Evolutionary conservation across 2,888 invertebrate genomes (phyloP), one percentile per base, ranked within the genome.

Genomic region (Xanthorhoe designata): DNA sequence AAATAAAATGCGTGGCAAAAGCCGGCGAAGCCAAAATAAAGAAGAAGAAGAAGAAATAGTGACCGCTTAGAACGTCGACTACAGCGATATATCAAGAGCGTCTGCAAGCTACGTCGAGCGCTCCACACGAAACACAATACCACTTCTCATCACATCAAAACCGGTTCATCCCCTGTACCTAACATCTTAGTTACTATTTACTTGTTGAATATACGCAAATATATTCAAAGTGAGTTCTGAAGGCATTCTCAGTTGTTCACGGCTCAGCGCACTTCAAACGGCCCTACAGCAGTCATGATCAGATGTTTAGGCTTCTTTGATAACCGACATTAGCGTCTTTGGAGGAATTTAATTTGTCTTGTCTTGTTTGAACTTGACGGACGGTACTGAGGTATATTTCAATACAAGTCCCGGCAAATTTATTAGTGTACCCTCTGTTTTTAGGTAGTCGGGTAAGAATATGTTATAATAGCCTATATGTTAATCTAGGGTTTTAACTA

Each of bases 221-320:
- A 71, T 71, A 74, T 74, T 71, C 70, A 70, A 74, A 74, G 74
- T 72, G 68, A 71, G 70, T 67, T 66, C 84, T 79, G 85, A 86
- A 90, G 89, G 91, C 90, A 91, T 91, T 90, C 91, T 87, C 82
- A 83, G 84, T 82, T 80, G 76, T 77, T 84, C 76, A 76, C 91
- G 78, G 79, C 64, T 75, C 78, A 78, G 61, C 81, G 87, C 78
- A 91, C 90, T 82, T 92, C 92, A 92, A 92, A 91, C 91, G 86
- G 56, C 75, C 78, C 76, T 77, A 76, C 74, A 59, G 42, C 83
- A 86, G 78, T 90, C 90, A 89, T 88, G 86, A 89, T 90, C 89
- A 89, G 86, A 83, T 80, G 86, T 85, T 89, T 86, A 88, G 89
- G 86, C 84, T 89, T 90, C 92, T 91, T 91, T 91, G 91, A 90